Base-by-base conservation (phyloP, 2,888 invertebrate species). In the Vesta saturnalis region DNA sequence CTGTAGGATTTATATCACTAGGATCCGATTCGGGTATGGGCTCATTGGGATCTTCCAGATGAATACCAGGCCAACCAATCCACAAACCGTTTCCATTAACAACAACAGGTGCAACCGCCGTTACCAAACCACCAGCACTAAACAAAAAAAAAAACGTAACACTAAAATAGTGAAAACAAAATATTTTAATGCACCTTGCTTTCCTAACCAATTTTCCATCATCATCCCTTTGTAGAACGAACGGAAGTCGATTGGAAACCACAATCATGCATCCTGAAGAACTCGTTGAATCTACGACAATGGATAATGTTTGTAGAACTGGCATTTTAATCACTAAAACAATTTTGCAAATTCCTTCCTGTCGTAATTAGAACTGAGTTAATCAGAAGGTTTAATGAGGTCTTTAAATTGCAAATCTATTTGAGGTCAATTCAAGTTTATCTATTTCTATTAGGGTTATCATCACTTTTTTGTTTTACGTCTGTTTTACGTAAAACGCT, bases 11-110 rank as follows among this genome's bases (percentile, higher is more conserved):
- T 73, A 91, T 91, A 84, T 95, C 95, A 52, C 89, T 89, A 0
- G 95, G 94, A 83, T 94, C 91, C 1, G 95, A 94, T 83, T 95
- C 95, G 0, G 95, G 95, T 78, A 95, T 95, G 60, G 89, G 88
- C 80, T 94, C 93, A 72, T 90, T 87, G 4, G 90, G 90, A 79
- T 94, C 89, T 21, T 91, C 90, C 76, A 94, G 86, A 81, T 95
- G 94, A 73, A 95, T 89, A 10, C 95, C 95, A 0, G 95, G 92
- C 95, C 95, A 96, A 74, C 95, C 95, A 43, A 96, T 94, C 95
- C 95, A 96, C 64, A 94, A 87, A 49, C 95, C 95, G 75, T 89
- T 89, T 60, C 94, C 91, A 71, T 92, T 90, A 73, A 95, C 93
- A 4, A 95, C 95, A 8, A 95, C 94, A 0, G 95, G 95, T 19